These are phyloP conservation scores for Cirrhinus mrigala DNA, from an alignment of 2,797 vertebrate genomes.

Conservation along the genomic window DNA sequence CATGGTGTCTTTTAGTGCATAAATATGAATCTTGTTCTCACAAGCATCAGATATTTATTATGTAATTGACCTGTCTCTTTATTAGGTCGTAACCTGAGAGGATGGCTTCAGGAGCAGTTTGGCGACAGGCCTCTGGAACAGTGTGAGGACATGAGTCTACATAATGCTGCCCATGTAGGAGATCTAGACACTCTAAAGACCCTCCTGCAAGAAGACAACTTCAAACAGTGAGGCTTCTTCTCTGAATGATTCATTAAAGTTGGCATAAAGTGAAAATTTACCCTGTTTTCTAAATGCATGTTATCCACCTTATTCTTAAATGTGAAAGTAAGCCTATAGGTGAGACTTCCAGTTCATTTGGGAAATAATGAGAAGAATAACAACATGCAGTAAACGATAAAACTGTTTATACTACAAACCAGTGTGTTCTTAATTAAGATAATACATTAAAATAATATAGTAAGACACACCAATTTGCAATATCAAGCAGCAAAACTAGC, in stretches of 20 bases:
- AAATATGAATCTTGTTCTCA: not conserved
- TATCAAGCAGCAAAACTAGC: too few relatives aligned
- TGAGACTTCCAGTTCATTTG: too few relatives aligned
- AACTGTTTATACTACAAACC: too few relatives aligned
- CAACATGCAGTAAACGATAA: too few relatives aligned
- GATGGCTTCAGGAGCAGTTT: conserved; percentile 94
- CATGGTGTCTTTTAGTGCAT: too few relatives aligned
- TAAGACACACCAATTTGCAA: too few relatives aligned
- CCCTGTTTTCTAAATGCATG: not conserved
- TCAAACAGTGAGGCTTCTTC: conserved; percentile 80
- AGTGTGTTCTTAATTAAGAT: too few relatives aligned
- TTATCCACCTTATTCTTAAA: too few relatives aligned
- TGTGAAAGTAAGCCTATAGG: too few relatives aligned
- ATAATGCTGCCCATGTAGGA: conserved; percentile 91
- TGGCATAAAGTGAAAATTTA: not conserved
- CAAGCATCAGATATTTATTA: not conserved
- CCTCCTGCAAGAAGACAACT: conserved; percentile 87
- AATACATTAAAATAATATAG: too few relatives aligned
- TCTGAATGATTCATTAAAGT: not conserved
- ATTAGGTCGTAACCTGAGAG: conserved; percentile 91
- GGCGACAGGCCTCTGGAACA: conserved; percentile 89
- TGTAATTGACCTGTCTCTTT: not conserved
- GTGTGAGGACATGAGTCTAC: conserved; percentile 89
- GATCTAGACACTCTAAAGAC: conserved; percentile 88
- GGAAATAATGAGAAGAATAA: too few relatives aligned